Evolutionary conservation across 1,140 invertebrate genomes (phyloP).

Genomic region (Apis cerana): DNA sequence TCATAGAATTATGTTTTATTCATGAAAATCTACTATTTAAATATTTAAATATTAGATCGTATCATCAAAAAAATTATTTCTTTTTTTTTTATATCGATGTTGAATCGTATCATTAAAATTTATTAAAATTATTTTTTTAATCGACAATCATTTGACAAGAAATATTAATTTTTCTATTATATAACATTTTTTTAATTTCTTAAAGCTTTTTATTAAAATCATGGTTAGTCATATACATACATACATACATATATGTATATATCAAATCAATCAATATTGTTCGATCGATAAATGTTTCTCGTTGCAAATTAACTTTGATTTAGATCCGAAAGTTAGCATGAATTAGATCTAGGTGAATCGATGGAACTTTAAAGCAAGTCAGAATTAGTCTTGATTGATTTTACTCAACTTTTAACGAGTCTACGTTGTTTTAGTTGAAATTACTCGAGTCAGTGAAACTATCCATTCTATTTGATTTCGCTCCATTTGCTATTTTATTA

Average conservation of each 20-base stretch:
- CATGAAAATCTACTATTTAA: background rate
- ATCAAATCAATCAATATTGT: background rate
- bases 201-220: background rate
- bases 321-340: background rate
- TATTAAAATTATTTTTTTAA: background rate
- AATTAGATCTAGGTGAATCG: slow-evolving; percentile 17
- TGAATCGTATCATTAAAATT: background rate
- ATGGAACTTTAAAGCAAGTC: background rate
- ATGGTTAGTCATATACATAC: background rate
- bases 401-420: slow-evolving; percentile 4
- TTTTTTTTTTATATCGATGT: background rate
- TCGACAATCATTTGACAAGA: background rate
- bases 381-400: slow-evolving; percentile 4
- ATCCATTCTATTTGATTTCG: background rate
- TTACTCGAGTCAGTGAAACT: background rate
- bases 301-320: background rate
- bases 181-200: background rate
- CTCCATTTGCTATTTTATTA: background rate
- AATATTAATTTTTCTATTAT: background rate
- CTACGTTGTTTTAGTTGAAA: background rate
- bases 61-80: too few relatives aligned
- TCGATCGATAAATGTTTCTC: background rate
- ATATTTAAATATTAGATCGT: too few relatives aligned
- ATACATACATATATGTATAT: too few relatives aligned
- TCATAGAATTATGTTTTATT: background rate